Conservation (phyloP, 2,888 invertebrate species). For the Ormia ochracea region DNA sequence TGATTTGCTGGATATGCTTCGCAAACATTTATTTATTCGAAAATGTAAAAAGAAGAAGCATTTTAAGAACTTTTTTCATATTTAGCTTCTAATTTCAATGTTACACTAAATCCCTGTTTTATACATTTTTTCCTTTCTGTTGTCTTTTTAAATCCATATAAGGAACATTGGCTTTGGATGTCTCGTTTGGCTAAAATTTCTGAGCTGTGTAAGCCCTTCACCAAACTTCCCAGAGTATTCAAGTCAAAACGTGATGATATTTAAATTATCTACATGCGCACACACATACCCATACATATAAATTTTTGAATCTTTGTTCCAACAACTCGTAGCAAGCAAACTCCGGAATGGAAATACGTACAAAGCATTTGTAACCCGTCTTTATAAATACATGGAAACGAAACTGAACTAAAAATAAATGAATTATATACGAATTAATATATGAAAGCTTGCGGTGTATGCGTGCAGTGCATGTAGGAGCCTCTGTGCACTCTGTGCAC, state of each 20-base stretch:
- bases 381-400: not conserved
- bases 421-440: not conserved
- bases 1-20: too few relatives aligned
- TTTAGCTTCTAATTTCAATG: slow-evolving; percentile 48
- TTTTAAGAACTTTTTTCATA: not conserved
- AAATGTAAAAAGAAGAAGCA: not conserved
- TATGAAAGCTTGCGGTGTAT: not conserved
- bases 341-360: slow-evolving; percentile 6
- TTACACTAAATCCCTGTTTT: slow-evolving; percentile 28
- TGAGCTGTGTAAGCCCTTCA: slow-evolving; percentile 44
- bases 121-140: slow-evolving; percentile 21
- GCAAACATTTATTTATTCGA: not conserved
- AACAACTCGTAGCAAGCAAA: slow-evolving; percentile 4
- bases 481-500: not conserved
- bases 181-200: slow-evolving; percentile 14
- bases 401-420: not conserved
- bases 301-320: slow-evolving; percentile 12
- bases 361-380: slow-evolving; percentile 2
- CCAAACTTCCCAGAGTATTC: slow-evolving; percentile 40
- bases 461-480: not conserved
- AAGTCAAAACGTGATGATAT: slow-evolving; percentile 38
- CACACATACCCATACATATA: too few relatives aligned
- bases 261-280: too few relatives aligned
- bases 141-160: slow-evolving; percentile 23
- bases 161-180: slow-evolving; percentile 38